Percentiles rank a stretch among this genome's conserved stretches.
phyloP scores from a whole-genome alignment of 2,797 vertebrate genomes.

The Aselliscus stoliczkanus region DNA sequence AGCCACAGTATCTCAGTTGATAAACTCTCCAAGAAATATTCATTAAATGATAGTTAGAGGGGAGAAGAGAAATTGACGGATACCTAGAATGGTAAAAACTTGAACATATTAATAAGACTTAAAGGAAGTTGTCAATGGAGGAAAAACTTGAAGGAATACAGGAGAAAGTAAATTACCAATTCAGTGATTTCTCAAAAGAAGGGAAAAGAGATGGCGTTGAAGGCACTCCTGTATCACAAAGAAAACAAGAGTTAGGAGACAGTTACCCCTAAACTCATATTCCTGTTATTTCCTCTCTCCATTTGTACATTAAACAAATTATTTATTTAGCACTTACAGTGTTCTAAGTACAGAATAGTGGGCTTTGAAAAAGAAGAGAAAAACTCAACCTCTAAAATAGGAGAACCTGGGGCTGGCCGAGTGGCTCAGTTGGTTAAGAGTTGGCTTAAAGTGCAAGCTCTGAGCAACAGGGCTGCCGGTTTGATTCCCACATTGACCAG shows the following conservation, averaged over 20 bases:
- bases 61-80: not conserved
- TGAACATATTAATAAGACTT: not conserved
- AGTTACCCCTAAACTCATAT: not conserved
- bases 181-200: not conserved
- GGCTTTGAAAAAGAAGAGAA: not conserved
- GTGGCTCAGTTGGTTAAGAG: too few relatives aligned
- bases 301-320: not conserved
- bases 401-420: not conserved
- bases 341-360: not conserved
- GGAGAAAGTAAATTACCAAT: not conserved
- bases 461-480: too few relatives aligned
- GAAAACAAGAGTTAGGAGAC: not conserved
- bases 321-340: not conserved
- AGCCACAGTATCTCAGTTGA: not conserved
- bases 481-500: too few relatives aligned
- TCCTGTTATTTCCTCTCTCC: not conserved
- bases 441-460: too few relatives aligned
- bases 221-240: not conserved
- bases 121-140: not conserved
- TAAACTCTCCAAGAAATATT: not conserved
- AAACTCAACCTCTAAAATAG: not conserved
- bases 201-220: not conserved
- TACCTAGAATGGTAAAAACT: not conserved
- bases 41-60: not conserved
- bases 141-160: not conserved